A percentile compares a stretch with the other conserved stretches of the same genome.
These are phyloP conservation scores for Daboia siamensis DNA, from an alignment of 2,113 vertebrate genomes.

Conservation along the genomic window DNA sequence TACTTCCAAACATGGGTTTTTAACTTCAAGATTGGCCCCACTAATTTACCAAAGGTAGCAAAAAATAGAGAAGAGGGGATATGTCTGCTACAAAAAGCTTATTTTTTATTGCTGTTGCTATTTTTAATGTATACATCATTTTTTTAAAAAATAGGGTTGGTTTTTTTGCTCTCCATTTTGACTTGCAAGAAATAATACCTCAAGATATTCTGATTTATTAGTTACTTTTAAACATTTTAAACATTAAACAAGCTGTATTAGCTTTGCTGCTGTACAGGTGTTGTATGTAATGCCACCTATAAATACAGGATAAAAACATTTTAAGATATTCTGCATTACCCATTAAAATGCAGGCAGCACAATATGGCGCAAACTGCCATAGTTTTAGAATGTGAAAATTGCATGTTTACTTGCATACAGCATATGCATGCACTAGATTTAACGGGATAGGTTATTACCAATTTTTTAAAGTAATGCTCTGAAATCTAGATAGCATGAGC, in stretches of 20 bases:
- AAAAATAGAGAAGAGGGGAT: conserved; percentile 87
- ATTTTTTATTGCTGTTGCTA: conserved; percentile 86
- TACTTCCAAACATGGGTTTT: conserved; percentile 92
- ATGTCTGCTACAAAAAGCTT: conserved; percentile 86
- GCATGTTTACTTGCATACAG: conserved; percentile 89
- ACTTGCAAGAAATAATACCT: conserved; percentile 96
- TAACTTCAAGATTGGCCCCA: conserved; percentile 87
- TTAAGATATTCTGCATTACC: conserved; percentile 81
- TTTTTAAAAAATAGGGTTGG: conserved; percentile 78
- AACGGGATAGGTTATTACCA: conserved; percentile 77
- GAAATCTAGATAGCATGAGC: conserved; percentile 89
- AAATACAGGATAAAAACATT: conserved; percentile 85
- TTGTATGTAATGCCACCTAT: conserved; percentile 93
- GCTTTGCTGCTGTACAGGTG: conserved; percentile 99
- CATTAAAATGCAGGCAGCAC: conserved; percentile 87
- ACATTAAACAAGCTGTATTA: conserved; percentile 88
- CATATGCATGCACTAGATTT: conserved; percentile 89
- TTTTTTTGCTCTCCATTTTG: conserved; percentile 89
- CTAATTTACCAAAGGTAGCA: conserved; percentile 97
- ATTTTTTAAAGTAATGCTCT: conserved; percentile 75
- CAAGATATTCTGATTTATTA: conserved; percentile 95
- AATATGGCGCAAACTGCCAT: conserved; percentile 83
- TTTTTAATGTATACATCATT: conserved; percentile 87
- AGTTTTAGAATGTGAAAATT: conserved; percentile 89
- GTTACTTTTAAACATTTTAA: conserved; percentile 93